A percentile compares a stretch with the other conserved stretches of the same genome.
Conservation (phyloP, 2,888 invertebrate genomes). For the Deroplatys truncata region DNA sequence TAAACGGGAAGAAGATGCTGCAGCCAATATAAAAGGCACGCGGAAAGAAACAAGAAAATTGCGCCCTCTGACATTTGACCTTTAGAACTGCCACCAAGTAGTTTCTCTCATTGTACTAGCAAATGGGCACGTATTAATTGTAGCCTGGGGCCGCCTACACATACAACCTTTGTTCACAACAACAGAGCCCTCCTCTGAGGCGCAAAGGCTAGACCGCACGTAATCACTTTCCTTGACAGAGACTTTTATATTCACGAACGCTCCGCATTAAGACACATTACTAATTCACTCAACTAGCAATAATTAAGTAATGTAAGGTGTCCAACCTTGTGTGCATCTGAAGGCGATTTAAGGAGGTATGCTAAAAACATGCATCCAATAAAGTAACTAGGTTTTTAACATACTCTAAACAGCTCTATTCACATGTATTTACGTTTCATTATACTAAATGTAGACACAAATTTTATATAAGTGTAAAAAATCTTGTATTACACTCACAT, state of each 20-base stretch:
- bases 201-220: not conserved
- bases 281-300: too few species aligned
- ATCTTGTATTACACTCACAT: too few species aligned
- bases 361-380: too few species aligned
- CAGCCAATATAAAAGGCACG: not conserved
- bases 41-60: not conserved
- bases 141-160: not conserved
- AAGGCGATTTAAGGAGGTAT: too few species aligned
- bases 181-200: not conserved
- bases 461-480: too few species aligned
- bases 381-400: too few species aligned
- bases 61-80: not conserved
- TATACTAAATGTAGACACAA: too few species aligned
- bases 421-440: too few species aligned
- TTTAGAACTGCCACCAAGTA: not conserved
- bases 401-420: too few species aligned
- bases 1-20: not conserved
- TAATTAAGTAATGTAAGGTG: too few species aligned
- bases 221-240: not conserved
- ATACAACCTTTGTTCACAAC: not conserved
- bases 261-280: not conserved
- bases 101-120: not conserved
- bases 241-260: not conserved
- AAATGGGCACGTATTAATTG: not conserved
- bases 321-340: too few species aligned